Evolutionary conservation across 2,888 invertebrate species (phyloP), one percentile per base, ranked within the genome.

Genomic region (Patella depressa): DNA sequence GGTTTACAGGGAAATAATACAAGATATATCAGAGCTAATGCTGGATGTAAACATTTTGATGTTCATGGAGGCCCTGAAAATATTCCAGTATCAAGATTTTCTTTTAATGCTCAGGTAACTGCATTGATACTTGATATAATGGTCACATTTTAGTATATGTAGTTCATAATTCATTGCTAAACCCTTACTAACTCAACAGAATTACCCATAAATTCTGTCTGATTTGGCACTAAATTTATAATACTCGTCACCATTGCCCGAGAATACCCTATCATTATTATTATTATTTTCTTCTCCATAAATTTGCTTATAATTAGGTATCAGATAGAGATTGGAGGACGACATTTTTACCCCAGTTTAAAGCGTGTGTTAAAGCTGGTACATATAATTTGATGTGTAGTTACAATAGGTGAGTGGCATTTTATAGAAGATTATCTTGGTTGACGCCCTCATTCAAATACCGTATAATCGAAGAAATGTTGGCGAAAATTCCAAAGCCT

Each of bases 21-120:
- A 3, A 82, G 87, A 65, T 90, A 89, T 80, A 79, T 90, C 19
- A 75, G 82, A 72, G 85, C 88, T 3, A 89, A 83, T 76, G 89
- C 88, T 15, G 89, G 89, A 7, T 90, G 90, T 77, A 90, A 90
- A 82, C 89, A 90, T 77, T 87, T 90, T 59, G 88, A 86, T 78
- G 88, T 84, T 9, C 84, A 90, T 75, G 87, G 85, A 24, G 90
- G 90, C 2, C 90, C 90, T 24, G 90, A 90, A 76, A 88, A 90
- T 79, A 85, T 88, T n/a, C 84, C 90, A 70, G 82, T 81, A 0
- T 84, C 85, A 3, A 77, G 86, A 69, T 85, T 87, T 75, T 83
- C 83, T 12, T 87, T 87, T 81, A 82, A 87, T 79, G 82, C 87
- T 11, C 82, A 85, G 85, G 87, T 87, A 81, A 77, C 72, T 19